phyloP scores from a whole-genome alignment of 2,888 invertebrate genomes.

The Pasiphila rectangulata region DNA sequence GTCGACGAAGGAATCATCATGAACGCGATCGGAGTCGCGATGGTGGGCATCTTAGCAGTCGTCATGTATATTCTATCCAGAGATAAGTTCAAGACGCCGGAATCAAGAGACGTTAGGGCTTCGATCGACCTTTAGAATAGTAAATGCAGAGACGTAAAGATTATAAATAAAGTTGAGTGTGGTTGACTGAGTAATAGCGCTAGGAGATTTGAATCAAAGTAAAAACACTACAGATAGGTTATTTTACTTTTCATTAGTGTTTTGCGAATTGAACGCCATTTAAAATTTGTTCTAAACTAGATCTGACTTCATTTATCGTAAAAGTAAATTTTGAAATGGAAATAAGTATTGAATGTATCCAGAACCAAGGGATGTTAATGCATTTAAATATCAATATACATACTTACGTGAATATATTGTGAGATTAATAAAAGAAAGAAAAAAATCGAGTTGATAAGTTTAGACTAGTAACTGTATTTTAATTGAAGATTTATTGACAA shows the following conservation, averaged over 20 bases:
- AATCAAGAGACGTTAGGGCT: conserved; percentile 66
- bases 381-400: conserved; percentile 12
- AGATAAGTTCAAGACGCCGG: conserved; percentile 77
- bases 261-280: neutral
- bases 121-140: conserved; percentile 78
- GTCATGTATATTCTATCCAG: conserved; percentile 84
- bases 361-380: conserved; percentile 4
- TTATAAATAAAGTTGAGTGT: too few relatives aligned
- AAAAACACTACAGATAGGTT: too few relatives aligned
- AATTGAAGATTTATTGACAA: conserved; percentile 18
- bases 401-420: neutral
- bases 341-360: too few relatives aligned
- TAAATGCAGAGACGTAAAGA: too few relatives aligned
- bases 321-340: neutral
- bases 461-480: conserved; percentile 24
- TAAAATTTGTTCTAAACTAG: neutral
- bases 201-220: too few relatives aligned
- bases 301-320: too few relatives aligned
- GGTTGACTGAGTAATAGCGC: too few relatives aligned
- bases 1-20: conserved; percentile 85
- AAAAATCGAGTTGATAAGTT: conserved; percentile 7
- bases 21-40: conserved; percentile 84
- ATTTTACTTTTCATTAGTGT: neutral
- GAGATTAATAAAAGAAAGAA: too few relatives aligned
- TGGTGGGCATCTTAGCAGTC: conserved; percentile 83